Conservation (phyloP, 2,113 vertebrate genomes). For the Macheiramphus alcinus region DNA sequence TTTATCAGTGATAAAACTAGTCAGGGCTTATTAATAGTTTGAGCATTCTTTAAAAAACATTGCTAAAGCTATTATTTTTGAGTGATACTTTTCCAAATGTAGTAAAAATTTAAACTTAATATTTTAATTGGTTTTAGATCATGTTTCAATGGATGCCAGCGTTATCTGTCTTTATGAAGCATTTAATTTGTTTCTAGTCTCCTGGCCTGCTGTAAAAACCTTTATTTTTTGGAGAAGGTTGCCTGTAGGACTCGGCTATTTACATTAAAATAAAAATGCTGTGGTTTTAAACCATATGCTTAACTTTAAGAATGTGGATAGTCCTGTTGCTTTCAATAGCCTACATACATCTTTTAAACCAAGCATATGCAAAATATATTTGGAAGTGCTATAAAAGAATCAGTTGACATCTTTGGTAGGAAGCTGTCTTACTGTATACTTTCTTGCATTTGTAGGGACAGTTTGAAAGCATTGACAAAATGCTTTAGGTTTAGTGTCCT, state of each 20-base stretch:
- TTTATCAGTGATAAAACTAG: background rate
- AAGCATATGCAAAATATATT: background rate
- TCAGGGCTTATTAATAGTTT: background rate
- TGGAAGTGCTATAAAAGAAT: constrained; percentile 7
- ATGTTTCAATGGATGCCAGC: background rate
- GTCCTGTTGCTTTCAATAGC: constrained; percentile 15
- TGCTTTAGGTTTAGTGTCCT: background rate
- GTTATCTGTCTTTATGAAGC: background rate
- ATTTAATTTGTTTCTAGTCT: constrained; percentile 4
- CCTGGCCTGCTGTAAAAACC: background rate
- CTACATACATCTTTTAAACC: background rate
- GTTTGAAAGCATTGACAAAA: background rate
- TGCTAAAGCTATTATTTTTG: background rate
- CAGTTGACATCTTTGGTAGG: background rate
- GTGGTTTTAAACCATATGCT: background rate
- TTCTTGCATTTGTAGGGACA: background rate
- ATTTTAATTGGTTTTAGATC: constrained; percentile 1
- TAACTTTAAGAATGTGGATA: background rate
- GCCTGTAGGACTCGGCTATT: constrained; percentile 7
- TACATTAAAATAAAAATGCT: background rate
- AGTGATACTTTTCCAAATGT: background rate
- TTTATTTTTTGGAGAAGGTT: constrained; percentile 1
- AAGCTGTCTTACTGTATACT: background rate
- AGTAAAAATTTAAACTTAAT: constrained; percentile 16
- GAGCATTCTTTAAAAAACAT: background rate